Conservation (phyloP, 2,888 invertebrate genomes). For the Tinea trinotella region DNA sequence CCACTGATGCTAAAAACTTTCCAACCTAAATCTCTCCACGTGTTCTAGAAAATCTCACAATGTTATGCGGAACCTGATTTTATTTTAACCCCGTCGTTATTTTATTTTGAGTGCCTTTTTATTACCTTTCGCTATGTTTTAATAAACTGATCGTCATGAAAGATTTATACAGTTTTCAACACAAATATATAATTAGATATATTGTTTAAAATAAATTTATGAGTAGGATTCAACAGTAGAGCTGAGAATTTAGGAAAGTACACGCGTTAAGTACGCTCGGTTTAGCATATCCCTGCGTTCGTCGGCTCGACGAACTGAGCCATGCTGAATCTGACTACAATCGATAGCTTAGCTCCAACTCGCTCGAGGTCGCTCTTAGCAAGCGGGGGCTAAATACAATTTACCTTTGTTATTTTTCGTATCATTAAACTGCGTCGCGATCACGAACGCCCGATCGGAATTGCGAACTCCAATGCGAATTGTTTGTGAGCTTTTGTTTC, state of each 20-base stretch:
- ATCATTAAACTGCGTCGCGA: conserved; percentile 72
- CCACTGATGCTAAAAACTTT: conserved; percentile 35
- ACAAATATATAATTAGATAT: too few relatives aligned
- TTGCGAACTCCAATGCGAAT: conserved; percentile 69
- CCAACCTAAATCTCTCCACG: conserved; percentile 30
- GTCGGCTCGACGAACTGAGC: conserved; percentile 36
- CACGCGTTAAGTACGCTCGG: conserved; percentile 46
- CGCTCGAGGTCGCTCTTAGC: conserved; percentile 30
- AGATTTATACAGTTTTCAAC: too few relatives aligned
- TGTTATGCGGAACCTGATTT: neutral
- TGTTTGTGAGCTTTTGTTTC: conserved; percentile 71
- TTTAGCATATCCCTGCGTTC: conserved; percentile 47
- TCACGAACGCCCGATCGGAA: conserved; percentile 67
- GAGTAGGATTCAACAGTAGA: neutral
- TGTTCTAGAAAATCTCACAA: conserved; percentile 8
- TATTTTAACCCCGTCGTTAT: too few relatives aligned
- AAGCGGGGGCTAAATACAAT: conserved; percentile 65
- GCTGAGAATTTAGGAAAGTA: conserved; percentile 13
- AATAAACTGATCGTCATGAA: too few relatives aligned
- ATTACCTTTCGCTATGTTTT: too few relatives aligned
- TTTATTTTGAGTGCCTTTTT: too few relatives aligned
- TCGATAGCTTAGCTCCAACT: conserved; percentile 10
- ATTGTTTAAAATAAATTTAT: neutral
- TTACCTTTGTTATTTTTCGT: conserved; percentile 74
- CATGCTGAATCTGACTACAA: conserved; percentile 6